These are phyloP conservation scores for Alouatta caraya DNA, from an alignment of 2,797 vertebrate genomes.

Conservation along the genomic window DNA sequence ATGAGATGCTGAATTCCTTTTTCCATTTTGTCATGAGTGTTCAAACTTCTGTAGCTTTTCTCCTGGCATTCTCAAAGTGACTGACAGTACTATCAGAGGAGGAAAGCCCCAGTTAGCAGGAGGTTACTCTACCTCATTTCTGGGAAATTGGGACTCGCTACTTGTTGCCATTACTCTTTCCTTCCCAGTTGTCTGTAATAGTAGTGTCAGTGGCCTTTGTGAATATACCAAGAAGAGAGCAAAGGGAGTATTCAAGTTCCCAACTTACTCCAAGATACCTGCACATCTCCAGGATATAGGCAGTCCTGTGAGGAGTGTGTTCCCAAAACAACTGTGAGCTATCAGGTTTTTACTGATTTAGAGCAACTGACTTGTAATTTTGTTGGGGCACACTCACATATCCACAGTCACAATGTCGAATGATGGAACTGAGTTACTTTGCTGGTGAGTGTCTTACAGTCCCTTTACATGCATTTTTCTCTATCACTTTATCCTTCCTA, in stretches of 20 bases:
- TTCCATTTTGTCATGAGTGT: background rate
- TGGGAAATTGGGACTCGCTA: background rate
- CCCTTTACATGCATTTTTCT: background rate
- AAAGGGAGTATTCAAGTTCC: background rate
- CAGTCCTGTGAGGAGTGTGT: background rate
- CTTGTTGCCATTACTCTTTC: background rate
- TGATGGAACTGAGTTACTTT: background rate
- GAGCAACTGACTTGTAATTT: background rate
- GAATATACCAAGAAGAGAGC: background rate
- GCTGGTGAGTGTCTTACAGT: background rate
- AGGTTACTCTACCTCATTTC: background rate
- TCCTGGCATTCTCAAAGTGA: background rate
- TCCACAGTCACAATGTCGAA: background rate
- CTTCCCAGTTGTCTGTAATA: background rate
- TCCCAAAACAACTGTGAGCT: background rate
- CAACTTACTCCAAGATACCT: background rate
- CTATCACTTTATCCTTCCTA: background rate
- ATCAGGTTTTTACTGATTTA: background rate
- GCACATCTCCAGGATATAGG: background rate
- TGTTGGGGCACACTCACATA: background rate
- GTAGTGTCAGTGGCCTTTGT: background rate
- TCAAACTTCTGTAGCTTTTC: background rate
- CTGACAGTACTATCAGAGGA: background rate
- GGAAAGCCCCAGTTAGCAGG: background rate
- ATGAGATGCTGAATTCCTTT: background rate